These are phyloP conservation scores for Furnarius figulus DNA, from an alignment of 2,113 vertebrate genomes.

Conservation along the genomic window DNA sequence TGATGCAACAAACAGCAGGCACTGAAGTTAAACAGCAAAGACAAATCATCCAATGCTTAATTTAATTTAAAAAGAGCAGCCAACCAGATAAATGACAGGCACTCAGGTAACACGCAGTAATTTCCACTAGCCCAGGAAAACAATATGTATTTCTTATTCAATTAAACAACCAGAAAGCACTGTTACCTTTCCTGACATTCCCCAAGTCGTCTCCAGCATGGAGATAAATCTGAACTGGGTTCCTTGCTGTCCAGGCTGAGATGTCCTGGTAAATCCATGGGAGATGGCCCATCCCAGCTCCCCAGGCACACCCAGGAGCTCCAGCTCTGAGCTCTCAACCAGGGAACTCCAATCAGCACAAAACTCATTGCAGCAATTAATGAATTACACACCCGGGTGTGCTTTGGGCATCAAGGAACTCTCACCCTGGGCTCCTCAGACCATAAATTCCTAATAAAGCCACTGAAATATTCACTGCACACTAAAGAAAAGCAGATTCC, in stretches of 20 bases:
- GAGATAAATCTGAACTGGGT: not conserved
- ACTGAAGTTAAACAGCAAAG: not conserved
- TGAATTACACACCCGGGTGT: not conserved
- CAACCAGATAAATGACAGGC: not conserved
- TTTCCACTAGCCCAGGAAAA: not conserved
- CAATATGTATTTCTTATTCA: not conserved
- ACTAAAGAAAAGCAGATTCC: not conserved
- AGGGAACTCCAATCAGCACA: no score
- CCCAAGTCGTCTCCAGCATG: not conserved
- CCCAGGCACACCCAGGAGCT: no score
- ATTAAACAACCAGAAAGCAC: not conserved
- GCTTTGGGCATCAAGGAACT: not conserved
- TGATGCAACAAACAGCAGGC: not conserved
- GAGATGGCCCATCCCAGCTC: not conserved
- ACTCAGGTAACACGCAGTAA: not conserved
- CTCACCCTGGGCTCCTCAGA: not conserved
- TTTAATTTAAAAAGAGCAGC: not conserved
- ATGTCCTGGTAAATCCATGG: not conserved
- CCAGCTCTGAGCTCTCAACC: no score
- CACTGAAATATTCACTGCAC: not conserved
- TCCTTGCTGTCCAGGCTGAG: not conserved
- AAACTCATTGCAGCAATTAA: no score
- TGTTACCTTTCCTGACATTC: not conserved
- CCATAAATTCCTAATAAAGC: not conserved
- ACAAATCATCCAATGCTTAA: not conserved